These are phyloP conservation scores for Dicentrarchus labrax DNA, from an alignment of 2,113 vertebrate genomes.

Conservation along the genomic window DNA sequence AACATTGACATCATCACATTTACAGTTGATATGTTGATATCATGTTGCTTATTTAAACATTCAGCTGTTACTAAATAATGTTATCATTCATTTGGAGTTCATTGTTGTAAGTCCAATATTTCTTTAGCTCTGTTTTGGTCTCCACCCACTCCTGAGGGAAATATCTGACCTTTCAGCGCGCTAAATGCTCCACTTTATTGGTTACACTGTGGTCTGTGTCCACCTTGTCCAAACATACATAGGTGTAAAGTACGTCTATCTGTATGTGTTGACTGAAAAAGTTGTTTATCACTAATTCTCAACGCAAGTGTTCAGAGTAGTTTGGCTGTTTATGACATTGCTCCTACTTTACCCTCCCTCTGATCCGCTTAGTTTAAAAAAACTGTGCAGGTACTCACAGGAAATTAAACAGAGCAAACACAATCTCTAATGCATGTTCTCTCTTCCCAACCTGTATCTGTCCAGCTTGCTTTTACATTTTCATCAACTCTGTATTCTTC, in stretches of 20 bases:
- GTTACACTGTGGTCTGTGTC: neutral
- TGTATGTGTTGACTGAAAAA: neutral
- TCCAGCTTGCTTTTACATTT: neutral
- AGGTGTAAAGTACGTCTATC: too few relatives aligned
- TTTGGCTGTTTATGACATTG: neutral
- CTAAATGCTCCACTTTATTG: too few relatives aligned
- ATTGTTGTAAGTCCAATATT: too few relatives aligned
- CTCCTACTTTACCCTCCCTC: neutral
- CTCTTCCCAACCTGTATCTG: neutral
- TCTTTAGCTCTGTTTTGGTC: too few relatives aligned
- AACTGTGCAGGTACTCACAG: constrained; percentile 13
- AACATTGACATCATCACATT: too few relatives aligned
- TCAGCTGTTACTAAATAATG: too few relatives aligned
- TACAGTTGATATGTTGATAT: too few relatives aligned
- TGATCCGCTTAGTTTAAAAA: constrained; percentile 22
- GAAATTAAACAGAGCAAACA: constrained; percentile 10
- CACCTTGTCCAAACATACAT: neutral
- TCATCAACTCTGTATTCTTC: neutral
- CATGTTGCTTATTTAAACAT: too few relatives aligned
- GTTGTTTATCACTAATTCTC: neutral
- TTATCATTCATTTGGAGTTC: too few relatives aligned
- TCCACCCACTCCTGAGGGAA: too few relatives aligned
- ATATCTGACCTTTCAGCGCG: too few relatives aligned
- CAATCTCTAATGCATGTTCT: constrained; percentile 24
- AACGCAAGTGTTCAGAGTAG: neutral